Evolutionary conservation across 2,113 vertebrate species (phyloP).

Genomic region (Ochotona princeps): DNA sequence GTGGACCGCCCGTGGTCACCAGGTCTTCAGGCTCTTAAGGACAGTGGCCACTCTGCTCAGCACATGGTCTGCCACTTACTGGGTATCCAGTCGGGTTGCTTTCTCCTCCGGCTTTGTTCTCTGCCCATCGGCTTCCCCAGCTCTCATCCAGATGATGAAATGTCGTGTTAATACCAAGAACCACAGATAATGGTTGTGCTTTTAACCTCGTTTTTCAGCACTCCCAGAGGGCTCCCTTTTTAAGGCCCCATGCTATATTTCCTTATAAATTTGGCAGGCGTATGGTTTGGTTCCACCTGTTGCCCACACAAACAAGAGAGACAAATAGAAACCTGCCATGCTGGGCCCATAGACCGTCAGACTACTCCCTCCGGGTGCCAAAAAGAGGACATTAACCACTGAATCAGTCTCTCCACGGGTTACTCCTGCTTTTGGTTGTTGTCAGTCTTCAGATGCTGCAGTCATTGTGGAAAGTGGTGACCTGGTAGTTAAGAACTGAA

Average conservation of each 20-base stretch:
- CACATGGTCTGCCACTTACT: background rate
- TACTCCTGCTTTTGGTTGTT: conserved; percentile 24
- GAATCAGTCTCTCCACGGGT: conserved; percentile 6
- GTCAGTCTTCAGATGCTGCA: conserved; percentile 16
- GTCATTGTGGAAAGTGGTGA: background rate
- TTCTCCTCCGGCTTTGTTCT: background rate
- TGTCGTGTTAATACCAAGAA: background rate
- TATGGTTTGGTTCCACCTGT: background rate
- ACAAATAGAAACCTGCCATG: conserved; percentile 38
- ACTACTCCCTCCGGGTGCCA: conserved; percentile 59
- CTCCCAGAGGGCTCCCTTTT: background rate
- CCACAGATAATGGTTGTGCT: background rate
- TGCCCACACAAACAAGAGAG: background rate
- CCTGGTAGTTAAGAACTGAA: background rate
- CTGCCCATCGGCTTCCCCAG: background rate
- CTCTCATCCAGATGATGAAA: background rate
- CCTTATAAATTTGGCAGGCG: background rate
- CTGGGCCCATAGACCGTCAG: conserved; percentile 42
- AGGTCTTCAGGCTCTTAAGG: background rate
- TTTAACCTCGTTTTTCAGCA: background rate
- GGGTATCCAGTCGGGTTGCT: too few relatives aligned
- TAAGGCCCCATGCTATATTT: background rate
- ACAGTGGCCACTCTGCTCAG: background rate
- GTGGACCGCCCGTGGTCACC: background rate
- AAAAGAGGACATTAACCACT: background rate